phyloP scores from a whole-genome alignment of 2,113 vertebrate genomes.

The Strigops habroptila region DNA sequence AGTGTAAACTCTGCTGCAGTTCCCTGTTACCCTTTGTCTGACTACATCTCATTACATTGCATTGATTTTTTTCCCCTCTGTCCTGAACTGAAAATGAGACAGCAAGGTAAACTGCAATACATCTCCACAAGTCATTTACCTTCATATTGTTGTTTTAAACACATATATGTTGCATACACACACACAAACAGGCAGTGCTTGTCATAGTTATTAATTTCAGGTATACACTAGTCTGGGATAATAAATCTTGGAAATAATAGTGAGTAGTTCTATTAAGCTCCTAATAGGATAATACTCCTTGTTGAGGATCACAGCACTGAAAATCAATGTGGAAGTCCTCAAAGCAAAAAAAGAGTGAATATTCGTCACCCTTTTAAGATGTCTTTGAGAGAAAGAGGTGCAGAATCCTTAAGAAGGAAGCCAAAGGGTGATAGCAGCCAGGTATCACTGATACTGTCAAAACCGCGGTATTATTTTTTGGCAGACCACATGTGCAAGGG shows the following conservation, averaged over 20 bases:
- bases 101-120: neutral
- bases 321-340: neutral
- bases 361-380: neutral
- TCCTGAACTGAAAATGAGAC: constrained; percentile 4
- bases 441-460: neutral
- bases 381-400: neutral
- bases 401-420: neutral
- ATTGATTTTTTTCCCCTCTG: constrained; percentile 6
- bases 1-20: neutral
- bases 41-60: neutral
- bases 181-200: neutral
- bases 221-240: neutral
- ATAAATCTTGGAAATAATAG: constrained; percentile 11
- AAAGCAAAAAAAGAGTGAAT: neutral
- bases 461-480: neutral
- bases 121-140: neutral
- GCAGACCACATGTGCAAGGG: neutral
- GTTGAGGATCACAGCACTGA: neutral
- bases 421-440: neutral
- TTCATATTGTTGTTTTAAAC: neutral
- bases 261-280: neutral
- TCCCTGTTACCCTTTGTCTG: neutral
- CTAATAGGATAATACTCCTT: neutral
- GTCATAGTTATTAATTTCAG: neutral
- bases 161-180: neutral